These are phyloP conservation scores for Pterocles burchelli DNA, from an alignment of 2,113 vertebrate species.

Conservation along the genomic window DNA sequence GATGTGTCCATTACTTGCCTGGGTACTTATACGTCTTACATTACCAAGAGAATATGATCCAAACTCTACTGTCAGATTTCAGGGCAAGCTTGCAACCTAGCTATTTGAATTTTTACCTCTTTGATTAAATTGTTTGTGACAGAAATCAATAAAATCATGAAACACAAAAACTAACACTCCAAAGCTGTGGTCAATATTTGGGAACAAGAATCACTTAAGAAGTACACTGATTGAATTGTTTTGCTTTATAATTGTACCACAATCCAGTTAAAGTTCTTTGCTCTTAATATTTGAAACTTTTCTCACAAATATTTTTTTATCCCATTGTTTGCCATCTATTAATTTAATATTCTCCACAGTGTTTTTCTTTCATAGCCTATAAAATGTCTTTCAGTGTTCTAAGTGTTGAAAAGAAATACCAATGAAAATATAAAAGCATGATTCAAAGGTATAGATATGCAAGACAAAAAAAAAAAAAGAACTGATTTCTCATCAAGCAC, in stretches of 20 bases:
- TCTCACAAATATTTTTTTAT: not conserved
- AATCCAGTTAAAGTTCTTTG: not conserved
- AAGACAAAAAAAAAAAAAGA: not conserved
- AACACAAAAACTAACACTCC: not conserved
- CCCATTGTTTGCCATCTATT: not conserved
- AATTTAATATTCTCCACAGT: not conserved
- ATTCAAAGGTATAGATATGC: not conserved
- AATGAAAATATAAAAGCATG: not conserved
- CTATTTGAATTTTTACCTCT: not conserved
- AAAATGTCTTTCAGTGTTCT: not conserved
- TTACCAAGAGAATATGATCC: not conserved
- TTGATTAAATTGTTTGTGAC: not conserved
- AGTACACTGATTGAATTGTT: not conserved
- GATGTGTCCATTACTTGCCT: not conserved
- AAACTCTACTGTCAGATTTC: not conserved
- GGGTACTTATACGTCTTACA: not conserved
- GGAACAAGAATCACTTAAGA: not conserved
- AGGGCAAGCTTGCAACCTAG: not conserved
- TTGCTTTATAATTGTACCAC: not conserved
- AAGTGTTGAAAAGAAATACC: not conserved
- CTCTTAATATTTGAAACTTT: not conserved
- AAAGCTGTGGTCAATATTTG: not conserved
- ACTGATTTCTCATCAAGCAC: not conserved
- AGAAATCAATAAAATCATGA: not conserved
- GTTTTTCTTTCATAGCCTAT: not conserved